These are phyloP conservation scores for Balanococcus diminutus DNA, from an alignment of 2,888 invertebrate species.

Conservation along the genomic window DNA sequence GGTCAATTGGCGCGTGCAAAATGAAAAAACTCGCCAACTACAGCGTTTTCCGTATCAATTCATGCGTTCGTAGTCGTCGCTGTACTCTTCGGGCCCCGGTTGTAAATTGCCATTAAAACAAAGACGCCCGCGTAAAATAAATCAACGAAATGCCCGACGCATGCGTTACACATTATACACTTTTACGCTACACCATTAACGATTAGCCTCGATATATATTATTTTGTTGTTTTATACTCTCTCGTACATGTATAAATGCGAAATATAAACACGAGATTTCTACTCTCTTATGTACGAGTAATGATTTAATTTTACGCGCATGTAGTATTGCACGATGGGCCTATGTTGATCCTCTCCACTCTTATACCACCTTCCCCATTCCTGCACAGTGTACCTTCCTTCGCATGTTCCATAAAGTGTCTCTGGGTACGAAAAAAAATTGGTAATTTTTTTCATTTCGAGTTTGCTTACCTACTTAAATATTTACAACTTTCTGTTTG, in stretches of 20 bases:
- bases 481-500: neutral
- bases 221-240: neutral
- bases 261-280: slow-evolving; percentile 13
- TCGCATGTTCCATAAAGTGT: neutral
- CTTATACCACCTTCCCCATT: neutral
- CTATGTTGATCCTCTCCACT: neutral
- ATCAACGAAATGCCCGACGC: slow-evolving; percentile 36
- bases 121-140: slow-evolving; percentile 34
- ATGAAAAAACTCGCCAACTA: slow-evolving; percentile 11
- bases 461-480: too few species aligned
- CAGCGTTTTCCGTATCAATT: slow-evolving; percentile 1
- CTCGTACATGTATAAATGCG: neutral
- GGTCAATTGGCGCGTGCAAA: neutral
- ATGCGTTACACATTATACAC: slow-evolving; percentile 32
- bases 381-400: neutral
- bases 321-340: neutral
- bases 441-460: too few species aligned
- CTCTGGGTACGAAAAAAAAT: too few species aligned
- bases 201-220: slow-evolving; percentile 26
- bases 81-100: neutral
- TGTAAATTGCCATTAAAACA: slow-evolving; percentile 36
- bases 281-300: neutral
- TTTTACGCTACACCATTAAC: slow-evolving; percentile 35
- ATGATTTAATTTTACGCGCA: neutral
- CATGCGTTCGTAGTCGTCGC: neutral